Evolutionary conservation across 2,888 invertebrate species (phyloP).

Genomic region (Plutella xylostella): DNA sequence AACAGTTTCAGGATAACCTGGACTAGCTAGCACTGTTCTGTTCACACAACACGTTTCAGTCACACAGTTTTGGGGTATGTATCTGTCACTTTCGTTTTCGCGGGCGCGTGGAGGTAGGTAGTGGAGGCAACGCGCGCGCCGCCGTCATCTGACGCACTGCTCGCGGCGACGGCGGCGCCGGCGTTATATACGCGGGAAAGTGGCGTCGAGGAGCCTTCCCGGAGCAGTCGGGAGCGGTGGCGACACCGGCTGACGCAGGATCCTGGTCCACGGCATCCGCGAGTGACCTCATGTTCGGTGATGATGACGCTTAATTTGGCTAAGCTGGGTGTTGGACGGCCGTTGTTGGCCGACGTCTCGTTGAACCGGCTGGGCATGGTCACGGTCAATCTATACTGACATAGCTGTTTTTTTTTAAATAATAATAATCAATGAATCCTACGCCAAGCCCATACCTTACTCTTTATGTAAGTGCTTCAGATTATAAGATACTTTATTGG

Average conservation of each 20-base stretch:
- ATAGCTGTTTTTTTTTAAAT: too few relatives aligned
- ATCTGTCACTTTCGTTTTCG: conserved; percentile 63
- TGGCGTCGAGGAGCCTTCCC: conserved; percentile 28
- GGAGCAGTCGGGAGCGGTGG: neutral
- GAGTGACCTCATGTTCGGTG: neutral
- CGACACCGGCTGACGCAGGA: neutral
- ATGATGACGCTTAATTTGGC: too few relatives aligned
- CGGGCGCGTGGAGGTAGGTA: conserved; percentile 21
- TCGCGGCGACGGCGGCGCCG: conserved; percentile 45
- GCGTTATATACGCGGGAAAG: conserved; percentile 66
- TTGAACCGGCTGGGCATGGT: too few relatives aligned
- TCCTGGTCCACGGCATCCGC: neutral
- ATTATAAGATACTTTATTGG: too few relatives aligned
- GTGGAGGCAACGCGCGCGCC: conserved; percentile 26
- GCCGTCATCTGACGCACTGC: conserved; percentile 46
- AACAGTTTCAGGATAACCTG: conserved; percentile 62
- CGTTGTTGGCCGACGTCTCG: too few relatives aligned
- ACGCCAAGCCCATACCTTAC: too few relatives aligned
- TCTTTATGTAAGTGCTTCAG: too few relatives aligned
- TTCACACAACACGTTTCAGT: conserved; percentile 47
- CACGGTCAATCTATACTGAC: too few relatives aligned
- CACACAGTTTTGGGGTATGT: conserved; percentile 21
- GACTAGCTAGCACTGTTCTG: conserved; percentile 60
- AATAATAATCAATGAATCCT: too few relatives aligned
- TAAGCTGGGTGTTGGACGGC: too few relatives aligned